Percentiles rank a stretch among this genome's conserved stretches.
Conservation (phyloP, 2,113 vertebrate species). For the Henicopernis longicauda region DNA sequence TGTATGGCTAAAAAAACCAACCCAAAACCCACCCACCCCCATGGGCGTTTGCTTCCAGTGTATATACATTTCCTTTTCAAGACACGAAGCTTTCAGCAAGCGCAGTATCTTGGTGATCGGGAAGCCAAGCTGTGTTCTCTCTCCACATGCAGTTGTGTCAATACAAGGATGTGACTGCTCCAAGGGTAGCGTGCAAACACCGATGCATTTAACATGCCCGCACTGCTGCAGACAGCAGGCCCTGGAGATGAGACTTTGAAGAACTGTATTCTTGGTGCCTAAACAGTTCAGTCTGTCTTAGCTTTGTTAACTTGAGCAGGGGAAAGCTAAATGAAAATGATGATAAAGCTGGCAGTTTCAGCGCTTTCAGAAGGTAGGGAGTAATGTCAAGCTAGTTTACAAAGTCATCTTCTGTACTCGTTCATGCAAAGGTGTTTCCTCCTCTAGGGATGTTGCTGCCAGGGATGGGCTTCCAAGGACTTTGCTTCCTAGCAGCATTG, state of each 20-base stretch:
- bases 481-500: neutral
- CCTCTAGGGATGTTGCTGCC: neutral
- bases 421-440: neutral
- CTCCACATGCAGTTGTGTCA: neutral
- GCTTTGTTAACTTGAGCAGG: neutral
- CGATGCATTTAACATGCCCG: neutral
- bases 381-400: neutral
- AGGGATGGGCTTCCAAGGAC: neutral
- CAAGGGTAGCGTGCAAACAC: neutral
- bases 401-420: neutral
- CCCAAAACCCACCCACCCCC: too few relatives aligned
- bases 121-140: neutral
- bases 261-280: neutral
- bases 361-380: neutral
- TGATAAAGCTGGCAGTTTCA: neutral
- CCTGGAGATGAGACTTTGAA: neutral
- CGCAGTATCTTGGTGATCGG: rapidly evolving
- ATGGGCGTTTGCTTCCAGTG: neutral
- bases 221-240: neutral
- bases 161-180: neutral
- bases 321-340: too few relatives aligned
- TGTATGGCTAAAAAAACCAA: neutral
- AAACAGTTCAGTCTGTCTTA: neutral
- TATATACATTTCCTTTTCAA: neutral
- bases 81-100: neutral